Evolutionary conservation across 2,888 invertebrate species (phyloP).

Genomic region (Ophion ellenae): DNA sequence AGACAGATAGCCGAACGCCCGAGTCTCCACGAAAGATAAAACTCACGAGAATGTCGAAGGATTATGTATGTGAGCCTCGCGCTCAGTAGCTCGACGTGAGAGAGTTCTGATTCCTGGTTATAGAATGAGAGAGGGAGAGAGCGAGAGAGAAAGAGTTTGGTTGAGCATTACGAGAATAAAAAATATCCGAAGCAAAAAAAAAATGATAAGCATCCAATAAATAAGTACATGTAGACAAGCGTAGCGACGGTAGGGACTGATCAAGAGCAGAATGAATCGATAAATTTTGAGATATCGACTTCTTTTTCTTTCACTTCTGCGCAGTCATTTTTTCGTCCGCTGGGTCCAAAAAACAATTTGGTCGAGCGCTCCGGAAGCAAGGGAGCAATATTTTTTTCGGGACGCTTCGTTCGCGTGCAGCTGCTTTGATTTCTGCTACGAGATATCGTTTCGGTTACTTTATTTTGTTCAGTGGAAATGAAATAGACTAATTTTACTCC

Average conservation of each 20-base stretch:
- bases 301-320: constrained; percentile 25
- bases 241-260: constrained; percentile 49
- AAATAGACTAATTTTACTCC: no score
- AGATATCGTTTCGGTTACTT: neutral
- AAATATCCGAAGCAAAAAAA: constrained; percentile 46
- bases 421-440: neutral
- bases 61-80: constrained; percentile 62
- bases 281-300: constrained; percentile 51
- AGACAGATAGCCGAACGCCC: constrained; percentile 67
- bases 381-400: neutral
- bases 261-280: constrained; percentile 64
- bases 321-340: constrained; percentile 26
- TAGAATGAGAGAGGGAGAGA: constrained; percentile 20
- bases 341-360: constrained; percentile 46
- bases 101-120: constrained; percentile 52
- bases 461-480: neutral
- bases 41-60: constrained; percentile 67
- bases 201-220: constrained; percentile 64
- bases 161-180: constrained; percentile 47
- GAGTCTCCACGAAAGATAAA: constrained; percentile 63
- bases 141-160: constrained; percentile 35
- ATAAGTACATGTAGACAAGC: constrained; percentile 62
- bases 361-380: neutral
- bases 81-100: constrained; percentile 52
- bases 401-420: neutral